A percentile compares a stretch with the other conserved stretches of the same genome.
Conservation (phyloP, 2,113 vertebrate species). For the Myodes glareolus region DNA sequence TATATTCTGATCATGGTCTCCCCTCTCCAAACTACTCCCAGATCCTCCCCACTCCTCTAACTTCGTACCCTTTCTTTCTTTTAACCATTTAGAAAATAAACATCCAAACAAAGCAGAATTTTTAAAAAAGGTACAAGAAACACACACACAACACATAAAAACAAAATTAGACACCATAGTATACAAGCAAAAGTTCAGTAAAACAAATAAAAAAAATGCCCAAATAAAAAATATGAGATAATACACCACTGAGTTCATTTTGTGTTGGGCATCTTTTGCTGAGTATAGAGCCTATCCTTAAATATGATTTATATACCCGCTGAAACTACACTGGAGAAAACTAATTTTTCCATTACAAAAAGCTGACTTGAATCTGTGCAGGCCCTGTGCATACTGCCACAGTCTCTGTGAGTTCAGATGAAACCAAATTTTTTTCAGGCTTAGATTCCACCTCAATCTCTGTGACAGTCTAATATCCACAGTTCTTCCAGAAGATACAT, state of each 20-base stretch:
- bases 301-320: not conserved
- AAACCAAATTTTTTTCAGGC: not conserved
- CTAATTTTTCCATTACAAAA: not conserved
- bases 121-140: not conserved
- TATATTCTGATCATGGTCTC: not conserved
- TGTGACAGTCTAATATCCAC: not conserved
- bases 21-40: not conserved
- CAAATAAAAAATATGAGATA: not conserved
- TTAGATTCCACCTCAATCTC: not conserved
- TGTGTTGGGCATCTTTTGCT: not conserved
- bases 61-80: not conserved
- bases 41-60: not conserved
- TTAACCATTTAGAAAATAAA: not conserved
- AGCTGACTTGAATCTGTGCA: not conserved
- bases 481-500: not conserved
- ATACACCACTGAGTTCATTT: not conserved
- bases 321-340: not conserved
- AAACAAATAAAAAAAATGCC: not conserved
- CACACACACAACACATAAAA: not conserved
- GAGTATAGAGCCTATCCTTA: too few species aligned
- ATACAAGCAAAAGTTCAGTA: not conserved
- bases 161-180: not conserved
- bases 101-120: not conserved
- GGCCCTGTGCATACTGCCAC: not conserved
- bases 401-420: not conserved